Evolutionary conservation across 2,797 vertebrate genomes (phyloP).

Genomic region (Pipistrellus kuhlii): DNA sequence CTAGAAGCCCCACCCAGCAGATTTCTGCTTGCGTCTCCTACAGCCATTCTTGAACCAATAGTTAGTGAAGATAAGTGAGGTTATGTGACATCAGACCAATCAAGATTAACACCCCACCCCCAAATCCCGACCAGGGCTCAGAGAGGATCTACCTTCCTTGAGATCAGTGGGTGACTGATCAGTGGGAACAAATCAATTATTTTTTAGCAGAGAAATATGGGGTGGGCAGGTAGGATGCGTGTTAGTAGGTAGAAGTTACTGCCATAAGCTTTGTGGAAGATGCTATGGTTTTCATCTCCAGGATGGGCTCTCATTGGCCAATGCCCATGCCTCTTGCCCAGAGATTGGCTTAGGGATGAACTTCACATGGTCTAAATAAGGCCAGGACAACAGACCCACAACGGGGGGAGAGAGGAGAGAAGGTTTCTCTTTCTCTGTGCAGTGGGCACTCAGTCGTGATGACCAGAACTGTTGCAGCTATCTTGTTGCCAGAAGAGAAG

Average conservation of each 20-base stretch:
- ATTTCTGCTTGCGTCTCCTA: not conserved
- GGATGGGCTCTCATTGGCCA: not conserved
- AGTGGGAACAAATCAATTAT: not conserved
- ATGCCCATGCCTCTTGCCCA: not conserved
- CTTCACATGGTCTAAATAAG: not conserved
- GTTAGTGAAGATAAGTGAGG: not conserved
- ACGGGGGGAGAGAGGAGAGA: not conserved
- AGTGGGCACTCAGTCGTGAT: not conserved
- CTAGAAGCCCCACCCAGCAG: not conserved
- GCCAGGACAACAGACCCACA: not conserved
- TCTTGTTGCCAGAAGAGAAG: not conserved
- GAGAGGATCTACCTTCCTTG: not conserved
- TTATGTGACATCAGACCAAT: not conserved
- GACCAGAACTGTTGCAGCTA: not conserved
- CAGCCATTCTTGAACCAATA: not conserved
- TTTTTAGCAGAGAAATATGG: not conserved
- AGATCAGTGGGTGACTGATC: not conserved
- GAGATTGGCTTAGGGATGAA: not conserved
- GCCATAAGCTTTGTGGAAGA: not conserved
- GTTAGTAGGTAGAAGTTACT: not conserved
- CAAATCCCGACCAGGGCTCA: not conserved
- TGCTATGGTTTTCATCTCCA: not conserved
- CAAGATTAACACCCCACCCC: not conserved
- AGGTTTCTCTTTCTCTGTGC: not conserved
- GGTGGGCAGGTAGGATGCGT: not conserved